Base-by-base conservation (phyloP, 1,140 invertebrate genomes). In the Zeugodacus cucurbitae region DNA sequence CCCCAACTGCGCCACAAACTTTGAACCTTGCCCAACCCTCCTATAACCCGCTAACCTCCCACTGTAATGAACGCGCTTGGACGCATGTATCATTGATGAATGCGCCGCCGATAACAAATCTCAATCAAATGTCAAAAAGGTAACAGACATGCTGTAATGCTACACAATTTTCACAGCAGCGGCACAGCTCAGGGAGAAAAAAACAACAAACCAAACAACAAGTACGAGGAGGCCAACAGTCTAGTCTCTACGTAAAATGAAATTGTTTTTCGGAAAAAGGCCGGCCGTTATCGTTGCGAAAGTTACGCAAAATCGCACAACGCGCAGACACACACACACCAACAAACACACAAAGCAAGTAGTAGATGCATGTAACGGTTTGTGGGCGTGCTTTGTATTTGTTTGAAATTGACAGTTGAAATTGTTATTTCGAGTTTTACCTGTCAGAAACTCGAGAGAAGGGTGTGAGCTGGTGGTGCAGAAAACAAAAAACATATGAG, bases 121-220 rank as follows among this genome's bases (percentile, higher is more conserved):
- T 93, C 92, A 93, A 93, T 93, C 92, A 93, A 93, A 93, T 93
- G 92, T 93, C 92, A 93, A 92, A 93, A 93, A 93, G 92, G 92
- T 92, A 93, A 93, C 92, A 91, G 92, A 90, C 92, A 92, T 88
- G 88, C 86, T 89, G 88, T 89, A 89, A 89, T 89, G 88, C 87
- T 86, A 86, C 88, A 86, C 88, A 85, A 89, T 89, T 74, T 88
- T 88, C 78, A 86, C 87, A 87, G 85, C 29, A 86, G 44, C 48
- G 14, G 17, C 54, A 32, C 48, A 17, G 17, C 48, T 54, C 17
- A 48, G 26, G n/a, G 29, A 78, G 64, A 26, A 57, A 26, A 82
- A 44, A 86, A 86, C n/a, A 74, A 86, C 14, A 86, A 8, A 10
- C 0, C 37, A 8, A 58, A 10, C 29, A 58, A 59, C 26, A 59